Percentiles rank a stretch among this genome's conserved stretches.
Evolutionary conservation across 2,888 invertebrate genomes (phyloP).

Genomic region (Brenthis ino): DNA sequence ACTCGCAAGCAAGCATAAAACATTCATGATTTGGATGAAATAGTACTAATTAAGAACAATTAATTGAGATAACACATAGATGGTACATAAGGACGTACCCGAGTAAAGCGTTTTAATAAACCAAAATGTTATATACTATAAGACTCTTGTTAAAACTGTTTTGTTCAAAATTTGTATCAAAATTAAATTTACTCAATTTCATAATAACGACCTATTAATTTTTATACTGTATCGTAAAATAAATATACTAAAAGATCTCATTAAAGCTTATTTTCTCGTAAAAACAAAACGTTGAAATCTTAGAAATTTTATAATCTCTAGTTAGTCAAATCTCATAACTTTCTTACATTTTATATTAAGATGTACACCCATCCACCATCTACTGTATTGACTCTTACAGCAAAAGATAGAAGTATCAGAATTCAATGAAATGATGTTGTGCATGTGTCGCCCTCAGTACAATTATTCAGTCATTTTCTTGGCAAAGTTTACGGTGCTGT

Average conservation of each 20-base stretch:
- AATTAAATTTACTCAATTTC: no score
- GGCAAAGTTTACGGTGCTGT: constrained; percentile 48
- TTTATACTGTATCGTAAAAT: constrained; percentile 8
- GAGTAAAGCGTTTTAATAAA: no score
- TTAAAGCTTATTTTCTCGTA: constrained; percentile 8
- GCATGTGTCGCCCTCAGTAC: constrained; percentile 28
- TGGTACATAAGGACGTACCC: no score
- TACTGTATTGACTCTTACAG: neutral
- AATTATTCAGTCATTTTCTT: constrained; percentile 41
- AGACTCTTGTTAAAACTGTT: no score
- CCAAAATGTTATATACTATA: no score
- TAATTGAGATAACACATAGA: no score
- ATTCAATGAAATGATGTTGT: neutral
- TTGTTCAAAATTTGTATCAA: no score
- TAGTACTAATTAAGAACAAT: no score
- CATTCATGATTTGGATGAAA: no score
- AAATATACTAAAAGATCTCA: constrained; percentile 2
- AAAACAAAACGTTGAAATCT: constrained; percentile 18
- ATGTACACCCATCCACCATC: constrained; percentile 9
- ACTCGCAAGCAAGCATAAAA: no score
- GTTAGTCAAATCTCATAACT: constrained; percentile 29
- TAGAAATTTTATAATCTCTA: constrained; percentile 18
- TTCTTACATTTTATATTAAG: constrained; percentile 29
- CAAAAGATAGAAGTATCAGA: neutral
- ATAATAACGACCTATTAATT: neutral